These are phyloP conservation scores for Erebia aethiops DNA, from an alignment of 2,888 invertebrate genomes.

Conservation along the genomic window DNA sequence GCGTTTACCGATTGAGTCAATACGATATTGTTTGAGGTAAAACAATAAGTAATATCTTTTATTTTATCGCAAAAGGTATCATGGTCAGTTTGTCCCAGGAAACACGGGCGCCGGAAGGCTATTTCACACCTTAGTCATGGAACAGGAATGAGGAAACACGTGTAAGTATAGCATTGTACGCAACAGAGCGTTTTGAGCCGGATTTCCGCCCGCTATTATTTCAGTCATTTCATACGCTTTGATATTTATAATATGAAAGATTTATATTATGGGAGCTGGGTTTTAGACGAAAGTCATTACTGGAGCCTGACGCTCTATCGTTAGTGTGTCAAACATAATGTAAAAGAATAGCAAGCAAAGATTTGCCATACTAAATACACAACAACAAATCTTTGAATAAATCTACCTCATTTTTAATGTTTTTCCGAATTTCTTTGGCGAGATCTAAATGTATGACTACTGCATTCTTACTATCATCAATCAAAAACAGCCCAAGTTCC, in stretches of 20 bases:
- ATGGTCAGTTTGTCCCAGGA: slow-evolving; percentile 15
- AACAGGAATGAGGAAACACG: slow-evolving; percentile 17
- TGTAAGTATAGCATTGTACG: slow-evolving; percentile 11
- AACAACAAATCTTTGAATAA: no score
- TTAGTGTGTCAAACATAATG: no score
- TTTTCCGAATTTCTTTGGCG: no score
- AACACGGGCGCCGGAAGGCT: slow-evolving; percentile 12
- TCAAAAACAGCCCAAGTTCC: no score
- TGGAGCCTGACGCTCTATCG: no score
- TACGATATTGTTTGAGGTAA: not conserved
- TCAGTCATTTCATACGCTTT: not conserved
- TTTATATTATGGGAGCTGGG: not conserved
- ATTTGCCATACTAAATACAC: no score
- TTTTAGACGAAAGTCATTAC: not conserved
- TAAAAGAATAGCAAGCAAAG: no score
- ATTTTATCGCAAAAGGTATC: slow-evolving; percentile 2
- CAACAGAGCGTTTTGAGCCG: slow-evolving; percentile 9
- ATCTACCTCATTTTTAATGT: no score
- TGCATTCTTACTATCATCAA: no score
- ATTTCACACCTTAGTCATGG: slow-evolving; percentile 18
- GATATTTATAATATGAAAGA: not conserved
- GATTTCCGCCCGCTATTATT: slow-evolving; percentile 10
- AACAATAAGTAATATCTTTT: not conserved
- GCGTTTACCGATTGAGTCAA: not conserved
- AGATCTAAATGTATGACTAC: no score